A percentile compares a stretch with the other conserved stretches of the same genome.
Evolutionary conservation across 2,797 vertebrate species (phyloP).

Genomic region (Ambastaia sidthimunki): DNA sequence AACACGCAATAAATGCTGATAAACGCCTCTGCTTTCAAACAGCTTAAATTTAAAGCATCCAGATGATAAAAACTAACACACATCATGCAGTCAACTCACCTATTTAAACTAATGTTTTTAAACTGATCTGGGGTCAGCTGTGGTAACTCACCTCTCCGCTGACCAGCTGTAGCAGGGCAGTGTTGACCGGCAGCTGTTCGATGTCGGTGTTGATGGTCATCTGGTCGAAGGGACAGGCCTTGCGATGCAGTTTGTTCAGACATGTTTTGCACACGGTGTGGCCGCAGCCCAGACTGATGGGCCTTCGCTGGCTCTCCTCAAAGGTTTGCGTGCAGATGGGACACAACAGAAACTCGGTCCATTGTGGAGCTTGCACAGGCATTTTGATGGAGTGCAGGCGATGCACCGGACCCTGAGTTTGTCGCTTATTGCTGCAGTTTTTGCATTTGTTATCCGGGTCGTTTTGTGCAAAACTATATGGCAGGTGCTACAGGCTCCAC

Average conservation of each 20-base stretch:
- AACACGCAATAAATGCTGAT: conserved; percentile 14
- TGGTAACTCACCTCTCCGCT: conserved; percentile 88
- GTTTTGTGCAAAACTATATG: conserved; percentile 72
- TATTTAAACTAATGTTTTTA: not conserved
- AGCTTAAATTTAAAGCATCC: too few species aligned
- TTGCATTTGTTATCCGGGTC: not conserved
- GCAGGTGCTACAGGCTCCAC: conserved; percentile 81
- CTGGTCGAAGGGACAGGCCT: conserved; percentile 75
- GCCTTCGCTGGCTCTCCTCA: conserved; percentile 95
- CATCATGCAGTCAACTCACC: not conserved
- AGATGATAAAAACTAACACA: conserved; percentile 1
- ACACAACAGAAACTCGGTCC: conserved; percentile 99
- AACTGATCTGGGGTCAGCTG: not conserved
- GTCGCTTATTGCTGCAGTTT: conserved; percentile 12
- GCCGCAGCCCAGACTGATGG: conserved; percentile 98
- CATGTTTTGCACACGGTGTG: conserved; percentile 99
- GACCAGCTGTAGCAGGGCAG: conserved; percentile 94
- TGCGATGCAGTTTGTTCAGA: conserved; percentile 99
- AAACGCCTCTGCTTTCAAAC: too few species aligned
- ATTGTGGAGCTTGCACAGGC: conserved; percentile 99
- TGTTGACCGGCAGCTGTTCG: conserved; percentile 97
- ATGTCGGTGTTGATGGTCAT: conserved; percentile 98
- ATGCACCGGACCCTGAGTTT: conserved; percentile 24
- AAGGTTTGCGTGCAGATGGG: conserved; percentile 99
- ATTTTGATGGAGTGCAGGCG: conserved; percentile 79